Conservation (phyloP, 1,140 invertebrate genomes). For the Drosophila persimilis region DNA sequence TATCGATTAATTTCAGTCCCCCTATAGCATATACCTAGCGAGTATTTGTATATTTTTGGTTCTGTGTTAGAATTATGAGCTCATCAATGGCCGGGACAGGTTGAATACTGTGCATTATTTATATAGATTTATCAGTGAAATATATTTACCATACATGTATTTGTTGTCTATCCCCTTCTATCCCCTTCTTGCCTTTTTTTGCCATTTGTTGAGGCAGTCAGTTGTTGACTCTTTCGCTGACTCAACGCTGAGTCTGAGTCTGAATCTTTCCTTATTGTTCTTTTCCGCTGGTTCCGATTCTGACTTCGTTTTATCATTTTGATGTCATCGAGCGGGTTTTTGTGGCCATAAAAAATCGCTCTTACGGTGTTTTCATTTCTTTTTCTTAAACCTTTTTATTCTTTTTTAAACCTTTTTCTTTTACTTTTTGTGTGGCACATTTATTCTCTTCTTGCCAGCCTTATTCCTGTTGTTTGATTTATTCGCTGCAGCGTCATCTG, state of each 20-base stretch:
- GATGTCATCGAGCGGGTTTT: conserved; percentile 63
- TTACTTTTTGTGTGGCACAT: background rate
- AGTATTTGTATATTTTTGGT: conserved; percentile 34
- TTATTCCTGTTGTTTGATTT: conserved; percentile 36
- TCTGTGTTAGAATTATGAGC: conserved; percentile 39
- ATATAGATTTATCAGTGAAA: conserved; percentile 24
- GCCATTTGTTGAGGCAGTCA: conserved; percentile 63
- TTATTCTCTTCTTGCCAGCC: conserved; percentile 5
- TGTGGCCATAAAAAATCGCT: conserved; percentile 49
- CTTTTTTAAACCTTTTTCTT: conserved; percentile 23
- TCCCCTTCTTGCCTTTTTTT: conserved; percentile 19
- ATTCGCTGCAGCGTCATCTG: conserved; percentile 52
- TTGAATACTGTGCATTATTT: conserved; percentile 36
- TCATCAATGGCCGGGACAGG: conserved; percentile 38
- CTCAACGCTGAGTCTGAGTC: conserved; percentile 23
- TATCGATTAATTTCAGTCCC: conserved; percentile 12
- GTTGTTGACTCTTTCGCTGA: conserved; percentile 49
- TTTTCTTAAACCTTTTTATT: conserved; percentile 19
- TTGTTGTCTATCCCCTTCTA: background rate
- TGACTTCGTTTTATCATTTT: conserved; percentile 62
- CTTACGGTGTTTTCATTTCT: conserved; percentile 51
- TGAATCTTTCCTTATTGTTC: conserved; percentile 23
- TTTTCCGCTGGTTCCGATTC: conserved; percentile 31
- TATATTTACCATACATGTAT: conserved; percentile 28
- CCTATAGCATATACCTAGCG: background rate